phyloP scores from a whole-genome alignment of 2,113 vertebrate species.

The Arvicanthis niloticus region DNA sequence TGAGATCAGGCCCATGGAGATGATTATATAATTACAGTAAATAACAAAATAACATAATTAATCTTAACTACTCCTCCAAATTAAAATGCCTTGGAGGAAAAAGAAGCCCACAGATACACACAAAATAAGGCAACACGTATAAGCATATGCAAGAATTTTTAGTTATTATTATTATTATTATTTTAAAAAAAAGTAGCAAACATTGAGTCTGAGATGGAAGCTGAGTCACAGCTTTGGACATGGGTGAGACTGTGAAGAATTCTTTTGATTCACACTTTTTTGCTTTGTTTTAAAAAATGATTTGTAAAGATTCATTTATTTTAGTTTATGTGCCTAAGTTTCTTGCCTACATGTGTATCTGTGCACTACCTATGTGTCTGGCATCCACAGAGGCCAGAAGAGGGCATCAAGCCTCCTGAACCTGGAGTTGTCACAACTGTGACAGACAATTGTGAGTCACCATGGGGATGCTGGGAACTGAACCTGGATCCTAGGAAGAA shows the following conservation, averaged over 20 bases:
- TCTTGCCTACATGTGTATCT: neutral
- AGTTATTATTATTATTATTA: neutral
- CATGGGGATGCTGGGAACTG: neutral
- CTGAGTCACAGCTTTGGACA: neutral
- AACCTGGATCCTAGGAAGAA: neutral
- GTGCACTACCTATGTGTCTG: neutral
- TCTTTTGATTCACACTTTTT: neutral
- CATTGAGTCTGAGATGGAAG: neutral
- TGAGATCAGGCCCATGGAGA: constrained; percentile 27
- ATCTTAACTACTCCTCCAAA: constrained; percentile 60
- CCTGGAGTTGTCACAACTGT: neutral
- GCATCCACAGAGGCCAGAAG: neutral
- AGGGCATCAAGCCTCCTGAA: neutral
- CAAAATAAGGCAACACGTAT: constrained; percentile 13
- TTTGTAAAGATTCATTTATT: neutral
- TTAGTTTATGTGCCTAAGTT: neutral
- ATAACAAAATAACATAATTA: constrained; percentile 71
- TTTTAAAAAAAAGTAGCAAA: constrained; percentile 39
- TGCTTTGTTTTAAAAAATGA: neutral
- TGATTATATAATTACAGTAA: constrained; percentile 61
- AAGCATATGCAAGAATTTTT: constrained; percentile 23
- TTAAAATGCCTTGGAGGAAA: constrained; percentile 47
- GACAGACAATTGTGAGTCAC: neutral
- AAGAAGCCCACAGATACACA: neutral
- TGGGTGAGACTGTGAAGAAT: neutral